Base-by-base conservation (phyloP, 1,140 invertebrate species). In the Belonocnema kinseyi region DNA sequence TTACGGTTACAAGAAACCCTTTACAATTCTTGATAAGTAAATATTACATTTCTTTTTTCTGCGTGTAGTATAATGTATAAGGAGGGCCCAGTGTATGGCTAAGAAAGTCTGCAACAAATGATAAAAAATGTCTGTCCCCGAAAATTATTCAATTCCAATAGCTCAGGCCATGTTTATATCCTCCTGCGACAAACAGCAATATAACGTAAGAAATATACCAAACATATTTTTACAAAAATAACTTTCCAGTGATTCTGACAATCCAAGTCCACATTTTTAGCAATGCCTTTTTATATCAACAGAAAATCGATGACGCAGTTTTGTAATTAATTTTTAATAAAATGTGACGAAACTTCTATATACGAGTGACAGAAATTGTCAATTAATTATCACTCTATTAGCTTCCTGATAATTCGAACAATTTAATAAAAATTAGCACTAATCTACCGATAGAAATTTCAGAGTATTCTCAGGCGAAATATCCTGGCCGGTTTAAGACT, bases 91-190 rank as follows among this genome's bases (percentile, higher is more conserved):
- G 21, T 26, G 21, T 26, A 26, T n/a, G n/a, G 21, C 21, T 26
- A 26, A 26, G 21, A 26, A 26, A 26, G 3, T 26, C 21, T 26
- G 21, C 3, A 26, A 3, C 1, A 26, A 26, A 26, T 26, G 21
- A 26, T 26, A 26, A 26, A 3, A 26, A 26, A 26, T 26, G 21
- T 26, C 1, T 26, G 21, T 26, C 21, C 3, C 1, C 21, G 21
- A 26, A 26, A 26, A 26, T 99, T 93, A 99, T 96, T 92, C 95
- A 95, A 85, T 99, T 97, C 87, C 96, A 98, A 91, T 98, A 99
- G 70, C 94, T 94, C 26, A 97, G 97, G 10, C 94, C 94, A 88
- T 93, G 94, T 83, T 95, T 94, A 87, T 93, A 93, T 80, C 94
- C 92, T 83, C 94, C 93, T 51, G 95, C 94, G 54, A 96, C 93